Conservation (phyloP, 2,113 vertebrate species). For the Aptenodytes forsteri region DNA sequence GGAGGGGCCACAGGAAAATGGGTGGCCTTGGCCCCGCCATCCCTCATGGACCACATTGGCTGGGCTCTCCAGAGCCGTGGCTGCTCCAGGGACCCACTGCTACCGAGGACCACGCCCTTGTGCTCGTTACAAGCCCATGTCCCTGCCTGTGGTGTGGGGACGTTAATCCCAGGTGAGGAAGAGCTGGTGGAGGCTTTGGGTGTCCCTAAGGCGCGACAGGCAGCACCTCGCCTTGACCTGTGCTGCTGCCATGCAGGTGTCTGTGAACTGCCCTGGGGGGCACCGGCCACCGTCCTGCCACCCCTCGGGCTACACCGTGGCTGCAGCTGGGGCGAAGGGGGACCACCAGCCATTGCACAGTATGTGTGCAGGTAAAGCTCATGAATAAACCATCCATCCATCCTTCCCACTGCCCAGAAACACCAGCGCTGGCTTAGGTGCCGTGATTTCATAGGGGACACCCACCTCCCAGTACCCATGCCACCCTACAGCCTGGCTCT, state of each 20-base stretch:
- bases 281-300: neutral
- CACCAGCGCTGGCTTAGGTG: neutral
- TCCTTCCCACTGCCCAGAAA: neutral
- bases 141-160: too few relatives aligned
- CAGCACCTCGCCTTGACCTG: neutral
- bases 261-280: neutral
- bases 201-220: neutral
- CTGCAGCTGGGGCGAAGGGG: fast-evolving
- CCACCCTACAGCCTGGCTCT: neutral
- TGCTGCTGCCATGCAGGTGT: neutral
- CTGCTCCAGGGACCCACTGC: neutral
- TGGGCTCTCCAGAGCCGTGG: too few relatives aligned
- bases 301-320: neutral
- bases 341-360: neutral
- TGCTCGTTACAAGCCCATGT: neutral
- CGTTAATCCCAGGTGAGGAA: neutral
- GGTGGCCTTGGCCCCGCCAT: neutral
- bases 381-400: neutral
- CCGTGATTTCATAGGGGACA: neutral
- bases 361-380: neutral
- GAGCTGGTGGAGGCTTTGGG: neutral
- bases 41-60: fast-evolving
- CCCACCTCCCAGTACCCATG: fast-evolving
- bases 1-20: neutral
- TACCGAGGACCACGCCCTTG: fast-evolving